Percentiles rank a stretch among this genome's conserved stretches.
These are phyloP conservation scores for Diachrysia chrysitis DNA, from an alignment of 2,888 invertebrate genomes.

Conservation along the genomic window DNA sequence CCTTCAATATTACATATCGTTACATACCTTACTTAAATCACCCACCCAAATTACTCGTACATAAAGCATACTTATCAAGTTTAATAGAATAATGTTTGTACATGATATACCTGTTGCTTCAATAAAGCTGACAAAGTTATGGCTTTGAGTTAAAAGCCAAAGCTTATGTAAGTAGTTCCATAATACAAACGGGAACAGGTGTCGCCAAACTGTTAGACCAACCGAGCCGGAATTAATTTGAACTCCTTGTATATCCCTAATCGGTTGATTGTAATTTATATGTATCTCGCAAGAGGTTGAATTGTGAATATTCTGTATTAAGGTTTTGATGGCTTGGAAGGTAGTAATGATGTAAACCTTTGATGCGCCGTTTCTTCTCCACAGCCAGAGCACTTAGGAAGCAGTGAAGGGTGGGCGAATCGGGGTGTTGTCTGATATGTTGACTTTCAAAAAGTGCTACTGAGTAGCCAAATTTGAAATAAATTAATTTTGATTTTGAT, in stretches of 20 bases:
- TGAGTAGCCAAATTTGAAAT: too few species aligned
- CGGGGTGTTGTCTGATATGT: too few species aligned
- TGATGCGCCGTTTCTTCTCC: too few species aligned
- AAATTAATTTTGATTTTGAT: too few species aligned
- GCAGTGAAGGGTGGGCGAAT: too few species aligned
- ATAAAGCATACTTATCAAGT: conserved; percentile 44
- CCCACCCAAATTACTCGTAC: conserved; percentile 35
- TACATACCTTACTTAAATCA: conserved; percentile 16
- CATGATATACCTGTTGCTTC: conserved; percentile 63
- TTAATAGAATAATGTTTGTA: conserved; percentile 56
- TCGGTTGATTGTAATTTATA: conserved; percentile 52
- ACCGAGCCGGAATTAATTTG: conserved; percentile 63
- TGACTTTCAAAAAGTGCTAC: too few species aligned
- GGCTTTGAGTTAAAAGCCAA: conserved; percentile 67
- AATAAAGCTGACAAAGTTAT: conserved; percentile 59
- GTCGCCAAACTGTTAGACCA: conserved; percentile 59
- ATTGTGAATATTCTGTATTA: background rate
- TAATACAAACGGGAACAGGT: conserved; percentile 67
- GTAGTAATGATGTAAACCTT: background rate
- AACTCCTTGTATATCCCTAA: conserved; percentile 44
- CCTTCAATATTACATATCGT: conserved; percentile 1
- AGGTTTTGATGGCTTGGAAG: background rate
- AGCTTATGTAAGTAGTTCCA: conserved; percentile 64
- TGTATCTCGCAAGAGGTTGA: conserved; percentile 26
- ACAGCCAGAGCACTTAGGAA: too few species aligned